Conservation (phyloP, 2,888 invertebrate species). For the Phorcus lineatus region DNA sequence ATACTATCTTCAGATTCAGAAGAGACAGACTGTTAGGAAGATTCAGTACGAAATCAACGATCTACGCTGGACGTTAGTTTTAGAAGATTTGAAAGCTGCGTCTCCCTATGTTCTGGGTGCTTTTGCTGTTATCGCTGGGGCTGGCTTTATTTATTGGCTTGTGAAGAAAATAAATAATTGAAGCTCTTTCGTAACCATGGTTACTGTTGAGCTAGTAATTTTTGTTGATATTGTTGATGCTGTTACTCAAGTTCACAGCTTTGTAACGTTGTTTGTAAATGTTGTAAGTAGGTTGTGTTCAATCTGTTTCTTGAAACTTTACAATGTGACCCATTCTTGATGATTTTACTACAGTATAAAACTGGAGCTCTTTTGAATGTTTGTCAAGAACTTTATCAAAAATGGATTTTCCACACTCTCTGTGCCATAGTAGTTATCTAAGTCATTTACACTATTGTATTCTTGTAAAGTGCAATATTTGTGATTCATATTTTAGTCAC, state of each 20-base stretch:
- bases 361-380: too few relatives aligned
- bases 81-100: conserved; percentile 61
- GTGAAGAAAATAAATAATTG: conserved; percentile 19
- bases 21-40: conserved; percentile 49
- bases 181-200: background rate
- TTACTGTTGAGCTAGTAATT: background rate
- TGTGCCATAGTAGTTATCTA: too few relatives aligned
- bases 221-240: background rate
- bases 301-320: too few relatives aligned
- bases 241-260: background rate
- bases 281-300: too few relatives aligned
- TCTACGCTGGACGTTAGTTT: conserved; percentile 56
- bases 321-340: too few relatives aligned
- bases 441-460: too few relatives aligned
- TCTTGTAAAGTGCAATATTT: too few relatives aligned
- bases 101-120: conserved; percentile 56
- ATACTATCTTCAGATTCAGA: conserved; percentile 56
- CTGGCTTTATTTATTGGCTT: conserved; percentile 46
- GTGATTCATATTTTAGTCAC: too few relatives aligned
- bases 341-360: too few relatives aligned
- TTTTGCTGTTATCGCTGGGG: conserved; percentile 49
- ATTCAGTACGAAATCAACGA: conserved; percentile 59
- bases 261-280: too few relatives aligned
- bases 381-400: too few relatives aligned
- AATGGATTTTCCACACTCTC: too few relatives aligned